A percentile compares a stretch with the other conserved stretches of the same genome.
phyloP scores from a whole-genome alignment of 1,140 invertebrate species.

The Sminthurides bifidus region DNA sequence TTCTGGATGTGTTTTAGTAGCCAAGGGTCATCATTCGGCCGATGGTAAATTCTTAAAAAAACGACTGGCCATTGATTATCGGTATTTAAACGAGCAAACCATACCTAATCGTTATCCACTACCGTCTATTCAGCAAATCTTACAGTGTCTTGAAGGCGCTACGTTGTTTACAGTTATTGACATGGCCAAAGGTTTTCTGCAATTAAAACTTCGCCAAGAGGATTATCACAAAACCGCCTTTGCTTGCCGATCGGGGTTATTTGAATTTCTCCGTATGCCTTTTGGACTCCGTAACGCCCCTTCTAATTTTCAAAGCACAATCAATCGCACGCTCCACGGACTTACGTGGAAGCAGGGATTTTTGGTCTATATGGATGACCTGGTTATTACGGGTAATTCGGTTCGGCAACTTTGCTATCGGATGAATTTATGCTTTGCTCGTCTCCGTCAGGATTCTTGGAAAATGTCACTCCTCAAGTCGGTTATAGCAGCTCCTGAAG shows the following conservation, averaged over 20 bases:
- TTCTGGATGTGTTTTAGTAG: not conserved
- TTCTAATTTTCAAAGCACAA: not conserved
- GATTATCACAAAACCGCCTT: not conserved
- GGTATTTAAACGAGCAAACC: not conserved
- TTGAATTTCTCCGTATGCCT: not conserved
- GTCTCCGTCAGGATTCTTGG: not conserved
- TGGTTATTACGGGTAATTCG: not conserved
- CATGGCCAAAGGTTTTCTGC: not conserved
- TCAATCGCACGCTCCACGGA: not conserved
- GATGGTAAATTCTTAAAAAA: not conserved
- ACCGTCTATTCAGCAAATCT: not conserved
- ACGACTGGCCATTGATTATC: not conserved
- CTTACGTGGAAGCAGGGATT: not conserved
- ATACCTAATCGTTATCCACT: not conserved
- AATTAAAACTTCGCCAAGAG: not conserved
- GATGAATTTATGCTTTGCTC: not conserved
- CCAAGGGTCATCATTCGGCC: not conserved
- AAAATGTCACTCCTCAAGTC: not conserved
- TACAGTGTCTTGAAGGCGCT: not conserved
- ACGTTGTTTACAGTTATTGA: not conserved
- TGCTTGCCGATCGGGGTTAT: not conserved
- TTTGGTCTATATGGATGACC: not conserved
- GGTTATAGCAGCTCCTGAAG: not conserved
- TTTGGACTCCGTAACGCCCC: not conserved
- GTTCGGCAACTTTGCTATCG: not conserved